Percentiles rank a stretch among this genome's conserved stretches.
Conservation (phyloP, 1,140 invertebrate genomes). For the Meloidogyne floridensis region DNA sequence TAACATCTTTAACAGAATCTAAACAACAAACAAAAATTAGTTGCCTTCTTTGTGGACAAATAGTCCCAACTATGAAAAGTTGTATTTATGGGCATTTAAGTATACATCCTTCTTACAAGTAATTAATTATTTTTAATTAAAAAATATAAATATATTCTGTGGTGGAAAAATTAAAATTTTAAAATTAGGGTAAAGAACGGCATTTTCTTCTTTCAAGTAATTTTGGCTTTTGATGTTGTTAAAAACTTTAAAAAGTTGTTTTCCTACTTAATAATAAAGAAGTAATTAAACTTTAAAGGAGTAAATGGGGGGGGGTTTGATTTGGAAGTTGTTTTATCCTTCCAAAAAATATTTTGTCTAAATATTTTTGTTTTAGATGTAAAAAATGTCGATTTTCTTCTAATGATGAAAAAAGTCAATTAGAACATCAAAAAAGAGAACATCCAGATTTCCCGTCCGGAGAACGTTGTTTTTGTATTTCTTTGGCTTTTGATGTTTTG, state of each 20-base stretch:
- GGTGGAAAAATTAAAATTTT: too few relatives aligned
- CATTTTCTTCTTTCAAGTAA: too few relatives aligned
- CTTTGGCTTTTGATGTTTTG: slow-evolving; percentile 32
- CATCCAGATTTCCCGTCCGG: neutral
- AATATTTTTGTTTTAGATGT: slow-evolving; percentile 15
- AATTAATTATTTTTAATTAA: neutral
- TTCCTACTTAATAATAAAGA: too few relatives aligned
- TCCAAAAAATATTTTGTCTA: neutral
- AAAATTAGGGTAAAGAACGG: too few relatives aligned
- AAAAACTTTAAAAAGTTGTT: too few relatives aligned
- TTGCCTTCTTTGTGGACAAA: slow-evolving; percentile 4
- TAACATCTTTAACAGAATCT: neutral
- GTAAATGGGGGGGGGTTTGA: too few relatives aligned
- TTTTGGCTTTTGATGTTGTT: too few relatives aligned
- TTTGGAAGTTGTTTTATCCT: too few relatives aligned
- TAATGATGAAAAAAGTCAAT: neutral
- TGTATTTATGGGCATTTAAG: slow-evolving; percentile 4
- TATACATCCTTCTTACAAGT: slow-evolving; percentile 24
- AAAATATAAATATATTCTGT: too few relatives aligned
- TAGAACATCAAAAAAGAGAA: slow-evolving; percentile 22
- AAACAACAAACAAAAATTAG: neutral
- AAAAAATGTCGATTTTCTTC: slow-evolving; percentile 31
- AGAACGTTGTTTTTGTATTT: slow-evolving; percentile 26
- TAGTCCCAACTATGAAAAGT: neutral
- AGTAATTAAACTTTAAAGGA: too few relatives aligned